Evolutionary conservation across 2,797 vertebrate genomes (phyloP), one percentile per base, ranked within the genome.

Genomic region (Trichosurus vulpecula): DNA sequence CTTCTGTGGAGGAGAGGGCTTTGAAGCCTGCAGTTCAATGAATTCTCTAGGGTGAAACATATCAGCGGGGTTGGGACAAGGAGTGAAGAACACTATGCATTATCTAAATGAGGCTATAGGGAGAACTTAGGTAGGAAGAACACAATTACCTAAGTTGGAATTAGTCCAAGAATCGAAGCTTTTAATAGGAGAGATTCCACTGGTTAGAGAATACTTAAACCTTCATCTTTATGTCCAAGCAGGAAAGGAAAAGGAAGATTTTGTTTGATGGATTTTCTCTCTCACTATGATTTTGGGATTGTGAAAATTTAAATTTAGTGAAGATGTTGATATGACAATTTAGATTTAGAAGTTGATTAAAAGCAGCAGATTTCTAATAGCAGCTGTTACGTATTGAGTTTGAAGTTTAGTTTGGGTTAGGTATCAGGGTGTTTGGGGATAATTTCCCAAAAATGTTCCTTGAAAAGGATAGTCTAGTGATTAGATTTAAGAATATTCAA

Each of bases 271-370:
- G 22, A 14, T 57, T 91, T 41, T 31, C 6, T 61, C 87, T 87
- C 25, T 58, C 92, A 25, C 47, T 94, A 95, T 94, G 16, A 41
- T 90, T 93, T 96, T 96, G 52, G 56, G 31, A 90, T 81, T 89
- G 58, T 95, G 58, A 51, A 87, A 81, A 94, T 97, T 91, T 95
- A 31, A 27, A 41, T 90, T 6, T 55, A 90, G 52, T 55, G 19
- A 96, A 51, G 29, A 81, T 74, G 51, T 87, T 61, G 61, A 74
- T 74, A 14, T 74, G 19, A 74, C 29, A 56, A 16, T 89, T 92
- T 41, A 74, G 93, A 81, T 19, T 91, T 54, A 94, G 90, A 52
- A 91, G n/a, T 52, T 95, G 31, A 52, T 94, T 96, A 92, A 91
- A 92, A 95, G 52, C 10, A 93, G 57, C 94, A 96, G 14, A 91